phyloP scores from a whole-genome alignment of 1,140 invertebrate genomes.

The Drosophila bocqueti region DNA sequence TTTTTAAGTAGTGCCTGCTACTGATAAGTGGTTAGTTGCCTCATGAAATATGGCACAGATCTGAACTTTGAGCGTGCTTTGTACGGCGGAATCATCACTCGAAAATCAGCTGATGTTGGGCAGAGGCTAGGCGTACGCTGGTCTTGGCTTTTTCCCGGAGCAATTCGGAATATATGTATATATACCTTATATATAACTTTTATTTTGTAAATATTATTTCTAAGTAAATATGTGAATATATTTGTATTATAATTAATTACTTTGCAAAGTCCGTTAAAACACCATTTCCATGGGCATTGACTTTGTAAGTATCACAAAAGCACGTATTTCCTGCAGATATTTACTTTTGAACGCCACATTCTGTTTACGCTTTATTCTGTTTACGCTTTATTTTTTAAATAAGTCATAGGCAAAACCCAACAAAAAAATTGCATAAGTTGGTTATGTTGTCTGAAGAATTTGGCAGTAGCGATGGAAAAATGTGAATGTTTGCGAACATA shows the following conservation, averaged over 20 bases:
- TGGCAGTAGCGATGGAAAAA: too few species aligned
- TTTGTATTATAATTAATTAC: neutral
- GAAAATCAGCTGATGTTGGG: constrained; percentile 49
- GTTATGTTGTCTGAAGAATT: too few species aligned
- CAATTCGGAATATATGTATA: neutral
- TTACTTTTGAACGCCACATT: neutral
- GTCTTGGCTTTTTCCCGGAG: neutral
- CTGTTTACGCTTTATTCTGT: too few species aligned
- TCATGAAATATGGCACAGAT: constrained; percentile 51
- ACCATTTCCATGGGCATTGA: neutral
- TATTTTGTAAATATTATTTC: neutral
- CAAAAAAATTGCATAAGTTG: neutral
- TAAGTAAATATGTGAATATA: neutral
- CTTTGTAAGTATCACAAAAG: neutral
- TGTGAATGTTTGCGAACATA: too few species aligned
- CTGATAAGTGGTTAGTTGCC: constrained; percentile 67
- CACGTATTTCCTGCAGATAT: constrained; percentile 3
- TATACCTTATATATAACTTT: too few species aligned
- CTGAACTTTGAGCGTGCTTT: constrained; percentile 60
- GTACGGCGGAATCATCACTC: constrained; percentile 32
- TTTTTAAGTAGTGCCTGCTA: constrained; percentile 39
- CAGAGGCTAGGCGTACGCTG: neutral
- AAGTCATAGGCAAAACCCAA: neutral
- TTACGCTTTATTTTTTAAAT: neutral
- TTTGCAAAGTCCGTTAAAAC: neutral